These are phyloP conservation scores for Spheniscus humboldti DNA, from an alignment of 2,797 vertebrate genomes.

Conservation along the genomic window DNA sequence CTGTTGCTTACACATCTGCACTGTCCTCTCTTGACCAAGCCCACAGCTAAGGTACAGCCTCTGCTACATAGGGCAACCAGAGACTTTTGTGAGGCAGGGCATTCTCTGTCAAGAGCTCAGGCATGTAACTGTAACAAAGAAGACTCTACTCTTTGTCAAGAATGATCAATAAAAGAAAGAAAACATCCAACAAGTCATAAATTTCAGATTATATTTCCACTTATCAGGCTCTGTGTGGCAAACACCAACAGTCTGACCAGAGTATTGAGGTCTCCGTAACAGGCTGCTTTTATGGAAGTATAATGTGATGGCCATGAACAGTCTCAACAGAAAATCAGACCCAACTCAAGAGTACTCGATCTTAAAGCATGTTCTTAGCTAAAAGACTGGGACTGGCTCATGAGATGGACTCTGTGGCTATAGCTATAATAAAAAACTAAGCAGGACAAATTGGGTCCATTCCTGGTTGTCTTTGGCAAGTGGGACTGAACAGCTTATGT, in stretches of 20 bases:
- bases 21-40: neutral
- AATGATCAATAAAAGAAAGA: neutral
- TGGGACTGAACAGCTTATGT: neutral
- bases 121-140: neutral
- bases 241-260: neutral
- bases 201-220: neutral
- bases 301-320: neutral
- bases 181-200: neutral
- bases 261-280: neutral
- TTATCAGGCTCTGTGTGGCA: neutral
- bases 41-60: neutral
- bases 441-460: neutral
- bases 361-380: neutral
- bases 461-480: neutral
- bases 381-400: neutral
- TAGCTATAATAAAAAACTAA: accelerated
- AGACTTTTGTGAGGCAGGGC: neutral
- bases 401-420: accelerated
- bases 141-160: neutral
- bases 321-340: neutral
- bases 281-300: neutral
- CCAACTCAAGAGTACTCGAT: neutral
- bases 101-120: neutral
- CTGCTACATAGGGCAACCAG: neutral
- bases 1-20: neutral